Evolutionary conservation across 2,888 invertebrate genomes (phyloP).

Genomic region (Conus canariensis): DNA sequence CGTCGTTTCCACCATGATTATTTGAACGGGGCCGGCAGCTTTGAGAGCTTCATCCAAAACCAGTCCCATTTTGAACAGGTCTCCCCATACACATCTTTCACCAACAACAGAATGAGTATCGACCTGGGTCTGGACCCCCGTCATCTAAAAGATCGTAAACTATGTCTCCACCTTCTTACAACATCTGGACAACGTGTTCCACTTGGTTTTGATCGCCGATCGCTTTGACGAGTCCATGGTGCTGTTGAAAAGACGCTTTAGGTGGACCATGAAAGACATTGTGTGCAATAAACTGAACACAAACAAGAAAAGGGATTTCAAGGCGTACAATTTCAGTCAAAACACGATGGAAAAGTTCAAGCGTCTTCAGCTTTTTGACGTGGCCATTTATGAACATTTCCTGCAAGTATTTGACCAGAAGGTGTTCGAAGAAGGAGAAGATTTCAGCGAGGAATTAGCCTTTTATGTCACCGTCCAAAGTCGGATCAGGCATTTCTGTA

Average conservation of each 20-base stretch:
- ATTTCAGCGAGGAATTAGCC: not conserved
- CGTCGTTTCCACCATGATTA: not conserved
- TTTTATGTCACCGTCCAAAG: not conserved
- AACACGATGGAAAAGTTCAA: not conserved
- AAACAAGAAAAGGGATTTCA: not conserved
- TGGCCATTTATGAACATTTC: not conserved
- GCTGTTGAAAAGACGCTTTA: constrained; percentile 26
- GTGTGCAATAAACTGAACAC: constrained; percentile 36
- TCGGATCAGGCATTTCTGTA: not conserved
- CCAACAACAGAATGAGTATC: constrained; percentile 43
- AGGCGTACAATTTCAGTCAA: not conserved
- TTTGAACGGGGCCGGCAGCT: not conserved
- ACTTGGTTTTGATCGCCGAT: constrained; percentile 41
- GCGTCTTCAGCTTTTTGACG: not conserved
- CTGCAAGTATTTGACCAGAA: not conserved
- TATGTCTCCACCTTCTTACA: not conserved
- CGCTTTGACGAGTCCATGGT: constrained; percentile 43
- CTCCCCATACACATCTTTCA: constrained; percentile 22
- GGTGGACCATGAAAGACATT: constrained; percentile 43
- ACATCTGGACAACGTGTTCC: constrained; percentile 23
- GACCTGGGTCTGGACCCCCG: constrained; percentile 37
- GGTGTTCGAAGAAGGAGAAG: not conserved
- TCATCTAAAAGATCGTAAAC: not conserved
- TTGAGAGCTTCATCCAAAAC: not conserved
- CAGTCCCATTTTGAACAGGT: not conserved